Conservation (phyloP, 53 echinoderm and acorn worm genomes). For the Stichopus horrens region DNA sequence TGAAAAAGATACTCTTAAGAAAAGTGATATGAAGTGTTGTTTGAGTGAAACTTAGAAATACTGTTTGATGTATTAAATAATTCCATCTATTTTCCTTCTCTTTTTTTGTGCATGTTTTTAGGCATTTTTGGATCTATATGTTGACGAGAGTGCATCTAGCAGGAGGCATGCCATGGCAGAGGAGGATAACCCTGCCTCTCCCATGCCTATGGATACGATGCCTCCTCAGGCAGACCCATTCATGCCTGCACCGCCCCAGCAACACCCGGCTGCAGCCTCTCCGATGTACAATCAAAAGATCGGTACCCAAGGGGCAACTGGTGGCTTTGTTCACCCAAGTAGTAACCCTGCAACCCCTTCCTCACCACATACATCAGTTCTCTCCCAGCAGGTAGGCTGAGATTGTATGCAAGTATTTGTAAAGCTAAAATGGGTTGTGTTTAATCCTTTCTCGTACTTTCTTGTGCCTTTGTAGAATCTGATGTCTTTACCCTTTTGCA, state of each 20-base stretch:
- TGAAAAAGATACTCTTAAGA: no score
- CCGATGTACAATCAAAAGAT: constrained; percentile 71
- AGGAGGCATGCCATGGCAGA: constrained; percentile 58
- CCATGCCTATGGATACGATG: constrained; percentile 76
- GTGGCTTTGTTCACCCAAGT: constrained; percentile 78
- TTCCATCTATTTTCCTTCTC: neutral
- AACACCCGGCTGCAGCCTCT: constrained; percentile 69
- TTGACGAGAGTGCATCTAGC: constrained; percentile 72
- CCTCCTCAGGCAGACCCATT: constrained; percentile 47
- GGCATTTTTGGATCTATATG: constrained; percentile 91
- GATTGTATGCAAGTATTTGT: neutral
- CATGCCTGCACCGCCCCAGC: constrained; percentile 58
- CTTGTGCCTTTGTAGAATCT: no score
- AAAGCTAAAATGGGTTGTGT: no score
- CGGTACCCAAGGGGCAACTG: constrained; percentile 52
- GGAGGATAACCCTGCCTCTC: constrained; percentile 91
- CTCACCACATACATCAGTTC: constrained; percentile 90
- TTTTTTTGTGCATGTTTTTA: constrained; percentile 16
- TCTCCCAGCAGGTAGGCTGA: constrained; percentile 57
- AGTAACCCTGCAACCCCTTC: constrained; percentile 96
- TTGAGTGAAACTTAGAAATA: no score
- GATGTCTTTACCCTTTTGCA: no score
- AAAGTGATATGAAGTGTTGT: no score
- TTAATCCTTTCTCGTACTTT: no score
- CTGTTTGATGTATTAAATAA: neutral